These are phyloP conservation scores for Ladona fulva DNA, from an alignment of 1,140 invertebrate genomes.

Conservation along the genomic window DNA sequence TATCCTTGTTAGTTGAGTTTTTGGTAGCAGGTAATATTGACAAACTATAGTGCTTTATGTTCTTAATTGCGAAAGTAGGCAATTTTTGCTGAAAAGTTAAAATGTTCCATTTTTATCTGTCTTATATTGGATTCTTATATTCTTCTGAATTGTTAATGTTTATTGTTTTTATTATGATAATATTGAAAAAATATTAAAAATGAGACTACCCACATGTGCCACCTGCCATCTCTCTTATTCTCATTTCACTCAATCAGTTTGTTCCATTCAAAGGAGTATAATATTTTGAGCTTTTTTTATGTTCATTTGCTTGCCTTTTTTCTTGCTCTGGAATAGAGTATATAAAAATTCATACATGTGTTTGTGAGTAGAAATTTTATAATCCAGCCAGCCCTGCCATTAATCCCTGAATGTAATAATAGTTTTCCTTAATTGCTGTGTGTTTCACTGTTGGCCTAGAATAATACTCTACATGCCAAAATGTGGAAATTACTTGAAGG, in stretches of 20 bases:
- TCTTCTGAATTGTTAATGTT: background rate
- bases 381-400: background rate
- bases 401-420: background rate
- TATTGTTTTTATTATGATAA: background rate
- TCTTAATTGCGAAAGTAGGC: background rate
- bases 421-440: slow-evolving; percentile 1
- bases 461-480: background rate
- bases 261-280: slow-evolving; percentile 13
- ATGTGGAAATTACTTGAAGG: slow-evolving; percentile 12
- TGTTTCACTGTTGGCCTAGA: slow-evolving; percentile 3
- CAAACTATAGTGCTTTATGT: background rate
- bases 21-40: background rate
- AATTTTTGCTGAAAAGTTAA: background rate
- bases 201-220: background rate
- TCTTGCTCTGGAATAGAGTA: slow-evolving; percentile 10
- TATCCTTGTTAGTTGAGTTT: slow-evolving; percentile 1
- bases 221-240: background rate
- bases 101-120: background rate
- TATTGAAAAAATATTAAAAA: background rate
- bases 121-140: background rate
- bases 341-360: slow-evolving; percentile 14
- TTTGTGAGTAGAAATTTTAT: background rate
- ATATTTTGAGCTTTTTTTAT: slow-evolving; percentile 18
- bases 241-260: background rate
- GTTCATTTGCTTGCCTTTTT: slow-evolving; percentile 22